Conservation (phyloP, 1,140 invertebrate species). For the Penaeus japonicus region DNA sequence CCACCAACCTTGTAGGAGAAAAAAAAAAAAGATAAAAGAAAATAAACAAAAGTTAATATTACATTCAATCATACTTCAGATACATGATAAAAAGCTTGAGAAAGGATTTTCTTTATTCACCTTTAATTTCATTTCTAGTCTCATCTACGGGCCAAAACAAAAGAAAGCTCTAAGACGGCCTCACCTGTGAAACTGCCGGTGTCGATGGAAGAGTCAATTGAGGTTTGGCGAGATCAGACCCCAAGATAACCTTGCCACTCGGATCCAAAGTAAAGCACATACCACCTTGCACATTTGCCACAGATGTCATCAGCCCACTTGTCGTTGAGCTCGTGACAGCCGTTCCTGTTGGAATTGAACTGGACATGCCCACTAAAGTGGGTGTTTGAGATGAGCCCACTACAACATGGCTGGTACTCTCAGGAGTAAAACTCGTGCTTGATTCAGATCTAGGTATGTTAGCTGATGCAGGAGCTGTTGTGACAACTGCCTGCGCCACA, state of each 20-base stretch:
- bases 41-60: not conserved
- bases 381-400: constrained; percentile 39
- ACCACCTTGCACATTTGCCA: constrained; percentile 29
- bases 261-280: constrained; percentile 50
- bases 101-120: too few relatives aligned
- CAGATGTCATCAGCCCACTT: constrained; percentile 20
- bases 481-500: not conserved
- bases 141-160: not conserved
- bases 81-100: not conserved
- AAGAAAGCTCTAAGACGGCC: not conserved
- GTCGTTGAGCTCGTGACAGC: constrained; percentile 19
- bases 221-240: constrained; percentile 43
- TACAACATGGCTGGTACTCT: constrained; percentile 29
- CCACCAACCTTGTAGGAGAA: constrained; percentile 25
- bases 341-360: not conserved
- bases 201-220: not conserved
- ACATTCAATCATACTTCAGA: not conserved
- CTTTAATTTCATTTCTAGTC: too few relatives aligned
- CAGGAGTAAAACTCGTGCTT: not conserved
- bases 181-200: constrained; percentile 29
- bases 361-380: constrained; percentile 7
- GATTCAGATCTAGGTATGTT: not conserved
- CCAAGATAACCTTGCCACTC: constrained; percentile 42
- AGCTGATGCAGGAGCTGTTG: not conserved
- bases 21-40: not conserved